Evolutionary conservation across 2,113 vertebrate species (phyloP).

Genomic region (Amphilophus citrinellus): DNA sequence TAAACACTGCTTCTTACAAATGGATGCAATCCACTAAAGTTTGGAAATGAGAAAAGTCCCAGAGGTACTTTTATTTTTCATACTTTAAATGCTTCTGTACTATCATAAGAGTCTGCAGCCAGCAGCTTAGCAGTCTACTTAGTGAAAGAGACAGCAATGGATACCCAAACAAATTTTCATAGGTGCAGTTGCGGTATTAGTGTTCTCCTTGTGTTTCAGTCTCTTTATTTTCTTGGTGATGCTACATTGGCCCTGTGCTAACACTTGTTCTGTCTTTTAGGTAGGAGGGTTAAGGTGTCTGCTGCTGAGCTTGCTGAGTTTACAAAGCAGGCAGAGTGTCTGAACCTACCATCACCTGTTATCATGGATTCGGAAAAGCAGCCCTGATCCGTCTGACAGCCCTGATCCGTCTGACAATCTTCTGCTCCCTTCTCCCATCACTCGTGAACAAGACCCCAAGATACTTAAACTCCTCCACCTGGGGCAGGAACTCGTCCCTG

Average conservation of each 20-base stretch:
- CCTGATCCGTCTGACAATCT: no score
- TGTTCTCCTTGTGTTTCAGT: background rate
- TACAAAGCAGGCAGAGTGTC: slow-evolving; percentile 50
- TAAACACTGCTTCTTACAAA: background rate
- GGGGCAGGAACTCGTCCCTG: no score
- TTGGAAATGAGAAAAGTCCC: background rate
- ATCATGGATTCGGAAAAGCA: slow-evolving; percentile 33
- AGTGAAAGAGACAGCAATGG: no score
- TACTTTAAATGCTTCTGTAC: background rate
- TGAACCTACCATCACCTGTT: slow-evolving; percentile 27
- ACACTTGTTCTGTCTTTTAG: slow-evolving; percentile 37
- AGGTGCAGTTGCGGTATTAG: background rate
- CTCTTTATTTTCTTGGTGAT: background rate
- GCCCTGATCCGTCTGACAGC: no score
- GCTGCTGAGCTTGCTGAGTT: slow-evolving; percentile 53
- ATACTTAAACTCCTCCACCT: no score
- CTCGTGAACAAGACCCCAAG: no score
- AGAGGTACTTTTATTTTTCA: background rate
- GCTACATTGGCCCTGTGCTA: background rate
- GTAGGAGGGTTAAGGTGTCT: slow-evolving; percentile 24
- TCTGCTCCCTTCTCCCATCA: no score
- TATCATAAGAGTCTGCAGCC: no score
- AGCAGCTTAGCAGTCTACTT: no score
- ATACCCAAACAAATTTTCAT: no score
- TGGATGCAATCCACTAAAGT: no score